phyloP scores from a whole-genome alignment of 2,888 invertebrate genomes.

The Noctua pronuba region DNA sequence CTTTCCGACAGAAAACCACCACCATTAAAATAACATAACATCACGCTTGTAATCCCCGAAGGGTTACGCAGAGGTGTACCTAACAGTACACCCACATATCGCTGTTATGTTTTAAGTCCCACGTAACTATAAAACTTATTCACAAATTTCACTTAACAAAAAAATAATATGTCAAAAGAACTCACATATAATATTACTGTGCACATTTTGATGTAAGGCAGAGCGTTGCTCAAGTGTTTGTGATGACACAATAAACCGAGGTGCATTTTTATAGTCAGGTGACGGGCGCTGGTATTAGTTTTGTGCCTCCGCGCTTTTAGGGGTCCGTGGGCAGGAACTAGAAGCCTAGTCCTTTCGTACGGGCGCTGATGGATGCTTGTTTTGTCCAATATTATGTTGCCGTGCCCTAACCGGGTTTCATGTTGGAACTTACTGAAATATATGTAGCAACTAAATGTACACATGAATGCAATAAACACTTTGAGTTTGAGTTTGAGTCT shows the following conservation, averaged over 20 bases:
- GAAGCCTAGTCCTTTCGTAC: conserved; percentile 2
- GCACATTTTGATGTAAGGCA: conserved; percentile 81
- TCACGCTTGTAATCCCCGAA: no score
- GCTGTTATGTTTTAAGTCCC: no score
- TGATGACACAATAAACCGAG: conserved; percentile 80
- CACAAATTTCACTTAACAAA: conserved; percentile 41
- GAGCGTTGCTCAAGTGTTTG: conserved; percentile 75
- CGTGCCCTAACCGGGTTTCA: no score
- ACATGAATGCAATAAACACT: no score
- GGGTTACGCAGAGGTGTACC: no score
- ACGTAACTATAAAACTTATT: background rate
- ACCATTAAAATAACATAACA: background rate
- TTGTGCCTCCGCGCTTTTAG: conserved; percentile 64
- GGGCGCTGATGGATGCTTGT: no score
- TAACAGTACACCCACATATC: no score
- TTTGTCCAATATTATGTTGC: no score
- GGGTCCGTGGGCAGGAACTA: conserved; percentile 53
- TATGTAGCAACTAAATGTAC: no score
- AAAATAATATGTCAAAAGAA: conserved; percentile 64
- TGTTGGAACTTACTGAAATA: no score
- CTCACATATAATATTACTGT: conserved; percentile 85
- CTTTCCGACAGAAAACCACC: background rate
- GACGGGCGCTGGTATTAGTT: conserved; percentile 76
- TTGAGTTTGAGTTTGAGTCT: no score
- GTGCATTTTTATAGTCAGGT: conserved; percentile 82